Evolutionary conservation across 2,797 vertebrate genomes (phyloP).

Genomic region (Phylloscopus collybita): DNA sequence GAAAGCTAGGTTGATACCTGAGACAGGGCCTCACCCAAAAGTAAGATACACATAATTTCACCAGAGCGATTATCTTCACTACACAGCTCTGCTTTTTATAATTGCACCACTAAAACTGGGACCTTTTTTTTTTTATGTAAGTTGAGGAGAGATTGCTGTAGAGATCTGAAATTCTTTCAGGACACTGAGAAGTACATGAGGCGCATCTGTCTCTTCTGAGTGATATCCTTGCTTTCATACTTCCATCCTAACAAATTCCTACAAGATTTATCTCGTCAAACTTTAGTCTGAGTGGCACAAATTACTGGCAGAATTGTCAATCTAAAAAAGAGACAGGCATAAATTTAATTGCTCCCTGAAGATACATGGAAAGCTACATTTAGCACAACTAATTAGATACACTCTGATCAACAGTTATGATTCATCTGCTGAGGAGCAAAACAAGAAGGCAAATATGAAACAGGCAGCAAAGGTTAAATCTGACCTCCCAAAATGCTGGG

Average conservation of each 20-base stretch:
- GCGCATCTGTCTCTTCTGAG: constrained; percentile 30
- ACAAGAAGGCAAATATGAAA: constrained; percentile 32
- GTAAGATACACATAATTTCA: background rate
- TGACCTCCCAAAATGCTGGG: background rate
- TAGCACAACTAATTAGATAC: constrained; percentile 64
- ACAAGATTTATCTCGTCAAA: constrained; percentile 67
- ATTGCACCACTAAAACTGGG: background rate
- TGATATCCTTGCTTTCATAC: constrained; percentile 53
- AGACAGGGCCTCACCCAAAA: background rate
- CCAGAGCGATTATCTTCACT: background rate
- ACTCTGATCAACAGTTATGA: constrained; percentile 57
- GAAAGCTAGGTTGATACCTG: constrained; percentile 24
- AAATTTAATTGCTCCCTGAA: constrained; percentile 64
- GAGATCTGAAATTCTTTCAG: constrained; percentile 39
- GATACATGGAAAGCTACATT: constrained; percentile 56
- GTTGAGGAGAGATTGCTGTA: background rate
- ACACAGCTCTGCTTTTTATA: background rate
- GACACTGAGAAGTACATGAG: background rate
- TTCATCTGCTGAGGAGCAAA: constrained; percentile 55
- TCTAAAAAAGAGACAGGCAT: constrained; percentile 58
- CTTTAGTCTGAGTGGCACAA: constrained; percentile 52
- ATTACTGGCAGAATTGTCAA: constrained; percentile 63
- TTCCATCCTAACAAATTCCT: constrained; percentile 59
- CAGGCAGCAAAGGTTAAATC: background rate
- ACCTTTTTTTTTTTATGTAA: background rate